Percentiles rank a stretch among this genome's conserved stretches.
phyloP scores from a whole-genome alignment of 2,113 vertebrate species.

The Recurvirostra avosetta region DNA sequence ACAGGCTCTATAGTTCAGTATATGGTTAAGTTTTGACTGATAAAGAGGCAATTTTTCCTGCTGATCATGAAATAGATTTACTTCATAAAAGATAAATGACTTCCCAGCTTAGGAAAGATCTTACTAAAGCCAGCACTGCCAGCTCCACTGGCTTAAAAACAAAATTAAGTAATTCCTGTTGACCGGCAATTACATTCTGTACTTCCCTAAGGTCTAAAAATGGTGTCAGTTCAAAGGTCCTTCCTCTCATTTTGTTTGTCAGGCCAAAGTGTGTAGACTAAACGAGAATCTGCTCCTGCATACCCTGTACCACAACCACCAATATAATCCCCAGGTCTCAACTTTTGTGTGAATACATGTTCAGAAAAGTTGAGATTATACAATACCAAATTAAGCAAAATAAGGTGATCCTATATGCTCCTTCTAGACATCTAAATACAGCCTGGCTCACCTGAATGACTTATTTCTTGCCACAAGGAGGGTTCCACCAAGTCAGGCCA shows the following conservation, averaged over 20 bases:
- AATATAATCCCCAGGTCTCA: not conserved
- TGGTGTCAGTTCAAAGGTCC: slow-evolving; percentile 20
- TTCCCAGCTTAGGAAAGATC: not conserved
- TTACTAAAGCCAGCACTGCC: not conserved
- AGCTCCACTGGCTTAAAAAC: not conserved
- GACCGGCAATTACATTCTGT: not conserved
- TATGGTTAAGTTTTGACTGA: not conserved
- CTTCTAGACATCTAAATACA: not conserved
- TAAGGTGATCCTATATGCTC: not conserved
- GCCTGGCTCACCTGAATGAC: not conserved
- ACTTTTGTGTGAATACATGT: fast-evolving
- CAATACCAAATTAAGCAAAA: not conserved
- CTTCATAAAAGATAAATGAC: not conserved
- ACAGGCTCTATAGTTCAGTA: not conserved
- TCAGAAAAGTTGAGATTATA: not conserved
- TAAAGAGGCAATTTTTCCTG: not conserved
- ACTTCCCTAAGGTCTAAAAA: not conserved
- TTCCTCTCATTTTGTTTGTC: not conserved
- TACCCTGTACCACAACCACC: not conserved
- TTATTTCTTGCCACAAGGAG: not conserved
- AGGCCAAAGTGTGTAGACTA: not conserved
- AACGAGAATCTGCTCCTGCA: not conserved
- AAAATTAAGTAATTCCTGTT: not conserved
- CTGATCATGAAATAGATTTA: not conserved
- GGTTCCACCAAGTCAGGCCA: not conserved